Percentiles rank a stretch among this genome's conserved stretches.
Conservation (phyloP, 2,113 vertebrate genomes). For the Psittacula cyanocephala region DNA sequence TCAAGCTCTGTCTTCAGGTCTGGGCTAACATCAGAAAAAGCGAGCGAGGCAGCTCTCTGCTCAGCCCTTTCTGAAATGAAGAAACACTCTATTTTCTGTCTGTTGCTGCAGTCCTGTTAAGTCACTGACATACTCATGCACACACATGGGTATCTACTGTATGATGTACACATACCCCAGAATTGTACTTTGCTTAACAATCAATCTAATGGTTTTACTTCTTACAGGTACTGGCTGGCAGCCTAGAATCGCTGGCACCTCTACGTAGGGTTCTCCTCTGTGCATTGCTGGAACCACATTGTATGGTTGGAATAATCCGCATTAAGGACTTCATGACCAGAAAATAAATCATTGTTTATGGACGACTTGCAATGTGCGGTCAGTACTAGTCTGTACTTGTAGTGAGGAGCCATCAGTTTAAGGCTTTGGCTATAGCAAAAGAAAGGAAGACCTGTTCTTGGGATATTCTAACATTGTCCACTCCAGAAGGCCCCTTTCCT, state of each 20-base stretch:
- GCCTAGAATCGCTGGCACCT: background rate
- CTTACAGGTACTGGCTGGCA: background rate
- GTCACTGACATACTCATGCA: background rate
- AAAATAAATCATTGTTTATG: background rate
- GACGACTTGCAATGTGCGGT: background rate
- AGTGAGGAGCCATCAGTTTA: background rate
- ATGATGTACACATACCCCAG: background rate
- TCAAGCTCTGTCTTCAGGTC: background rate
- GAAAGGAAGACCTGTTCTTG: background rate
- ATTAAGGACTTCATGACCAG: background rate
- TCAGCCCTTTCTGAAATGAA: background rate
- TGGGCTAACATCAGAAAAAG: background rate
- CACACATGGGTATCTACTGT: background rate
- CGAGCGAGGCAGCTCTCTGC: background rate
- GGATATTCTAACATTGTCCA: background rate
- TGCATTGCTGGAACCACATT: background rate
- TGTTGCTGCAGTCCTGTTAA: background rate
- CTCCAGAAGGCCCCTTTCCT: background rate
- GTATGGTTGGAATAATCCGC: background rate
- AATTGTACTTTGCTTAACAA: background rate
- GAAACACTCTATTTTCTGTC: background rate
- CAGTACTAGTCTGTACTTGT: background rate
- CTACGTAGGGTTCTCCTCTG: background rate
- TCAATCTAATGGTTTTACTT: background rate
- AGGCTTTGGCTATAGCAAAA: background rate